Conservation (phyloP, 2,797 vertebrate species). For the Poecilia velifera region DNA sequence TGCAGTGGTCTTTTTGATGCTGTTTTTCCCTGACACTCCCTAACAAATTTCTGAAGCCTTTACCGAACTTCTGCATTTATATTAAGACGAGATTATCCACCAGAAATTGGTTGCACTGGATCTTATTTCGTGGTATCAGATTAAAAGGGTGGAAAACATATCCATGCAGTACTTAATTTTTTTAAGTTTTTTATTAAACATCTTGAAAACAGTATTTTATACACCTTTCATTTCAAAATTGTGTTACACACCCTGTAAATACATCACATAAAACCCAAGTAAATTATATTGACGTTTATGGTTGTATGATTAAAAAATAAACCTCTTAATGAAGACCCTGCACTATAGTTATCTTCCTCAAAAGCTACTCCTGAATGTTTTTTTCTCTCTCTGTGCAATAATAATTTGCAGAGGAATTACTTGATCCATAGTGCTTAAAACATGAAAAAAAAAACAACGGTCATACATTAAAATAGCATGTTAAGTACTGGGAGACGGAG, state of each 20-base stretch:
- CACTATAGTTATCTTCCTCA: constrained; percentile 58
- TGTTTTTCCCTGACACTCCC: too few species aligned
- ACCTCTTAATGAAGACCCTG: constrained; percentile 58
- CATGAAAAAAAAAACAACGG: constrained; percentile 39
- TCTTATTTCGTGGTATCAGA: not conserved
- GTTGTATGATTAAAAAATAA: constrained; percentile 4
- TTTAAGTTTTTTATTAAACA: not conserved
- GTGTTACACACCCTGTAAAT: not conserved
- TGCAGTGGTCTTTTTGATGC: not conserved
- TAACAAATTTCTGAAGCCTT: too few species aligned
- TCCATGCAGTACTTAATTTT: not conserved
- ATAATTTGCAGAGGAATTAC: constrained; percentile 56
- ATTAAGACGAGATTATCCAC: too few species aligned
- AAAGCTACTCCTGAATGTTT: constrained; percentile 42
- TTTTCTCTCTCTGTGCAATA: constrained; percentile 28
- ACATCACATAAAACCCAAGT: not conserved
- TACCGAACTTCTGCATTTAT: too few species aligned
- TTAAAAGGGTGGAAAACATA: not conserved
- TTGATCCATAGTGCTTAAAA: constrained; percentile 38
- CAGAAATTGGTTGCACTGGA: too few species aligned
- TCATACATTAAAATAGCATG: constrained; percentile 38
- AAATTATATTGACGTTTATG: not conserved
- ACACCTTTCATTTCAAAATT: not conserved
- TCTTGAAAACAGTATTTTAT: not conserved
- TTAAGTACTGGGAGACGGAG: constrained; percentile 34